Conservation (phyloP, 2,797 vertebrate genomes). For the Hydrolagus colliei region DNA sequence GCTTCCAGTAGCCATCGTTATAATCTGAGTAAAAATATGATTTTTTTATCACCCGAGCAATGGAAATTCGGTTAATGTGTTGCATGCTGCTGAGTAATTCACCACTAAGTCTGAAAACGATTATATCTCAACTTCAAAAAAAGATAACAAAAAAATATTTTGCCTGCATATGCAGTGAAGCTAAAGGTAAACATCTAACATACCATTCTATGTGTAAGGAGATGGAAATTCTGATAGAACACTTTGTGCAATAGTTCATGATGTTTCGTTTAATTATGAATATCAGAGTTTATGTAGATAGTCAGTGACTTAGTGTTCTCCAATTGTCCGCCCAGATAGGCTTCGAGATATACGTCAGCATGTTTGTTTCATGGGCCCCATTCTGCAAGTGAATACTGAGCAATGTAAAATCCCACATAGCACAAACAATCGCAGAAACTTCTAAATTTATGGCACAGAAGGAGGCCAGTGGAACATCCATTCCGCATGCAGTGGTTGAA, state of each 20-base stretch:
- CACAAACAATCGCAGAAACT: background rate
- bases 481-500: background rate
- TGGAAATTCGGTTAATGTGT: conserved; percentile 25
- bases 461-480: background rate
- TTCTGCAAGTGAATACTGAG: background rate
- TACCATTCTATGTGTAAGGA: background rate
- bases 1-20: background rate
- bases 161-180: conserved; percentile 31
- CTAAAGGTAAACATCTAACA: conserved; percentile 28
- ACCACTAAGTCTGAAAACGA: conserved; percentile 25
- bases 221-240: conserved; percentile 26
- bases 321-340: conserved; percentile 1
- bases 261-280: conserved; percentile 17
- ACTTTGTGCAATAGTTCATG: conserved; percentile 19
- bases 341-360: background rate
- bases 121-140: conserved; percentile 30
- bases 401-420: conserved; percentile 7
- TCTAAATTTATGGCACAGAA: too few relatives aligned
- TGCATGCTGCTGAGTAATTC: conserved; percentile 29
- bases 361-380: background rate
- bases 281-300: conserved; percentile 11
- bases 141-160: conserved; percentile 30
- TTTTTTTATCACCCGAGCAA: conserved; percentile 27
- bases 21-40: background rate
- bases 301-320: background rate